Percentiles rank a stretch among this genome's conserved stretches.
Conservation (phyloP, 2,113 vertebrate genomes). For the Dasyornis broadbenti region DNA sequence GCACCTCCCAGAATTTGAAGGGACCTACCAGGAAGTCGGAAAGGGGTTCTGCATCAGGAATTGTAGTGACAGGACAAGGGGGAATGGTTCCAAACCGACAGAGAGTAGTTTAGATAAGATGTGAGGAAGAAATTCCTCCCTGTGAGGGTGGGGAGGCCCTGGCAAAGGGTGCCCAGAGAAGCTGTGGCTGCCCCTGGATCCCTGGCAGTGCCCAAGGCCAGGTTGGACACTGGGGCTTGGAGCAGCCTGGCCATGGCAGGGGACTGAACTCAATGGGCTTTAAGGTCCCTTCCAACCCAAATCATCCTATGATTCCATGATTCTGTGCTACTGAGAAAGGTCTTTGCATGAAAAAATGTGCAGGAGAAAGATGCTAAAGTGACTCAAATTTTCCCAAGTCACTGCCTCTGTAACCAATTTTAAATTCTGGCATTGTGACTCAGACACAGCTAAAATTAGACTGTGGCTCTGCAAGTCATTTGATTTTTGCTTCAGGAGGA, state of each 20-base stretch:
- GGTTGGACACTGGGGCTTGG: background rate
- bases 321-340: background rate
- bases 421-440: background rate
- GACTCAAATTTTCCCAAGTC: background rate
- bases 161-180: background rate
- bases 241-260: background rate
- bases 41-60: too few species aligned
- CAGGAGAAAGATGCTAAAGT: background rate
- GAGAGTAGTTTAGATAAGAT: background rate
- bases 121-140: background rate
- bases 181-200: background rate
- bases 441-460: background rate
- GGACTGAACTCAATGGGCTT: accelerated
- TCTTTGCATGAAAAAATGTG: background rate
- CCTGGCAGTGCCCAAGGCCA: background rate
- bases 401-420: background rate
- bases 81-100: background rate
- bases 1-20: background rate
- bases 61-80: background rate
- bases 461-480: background rate
- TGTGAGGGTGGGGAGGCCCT: accelerated
- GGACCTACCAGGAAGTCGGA: background rate
- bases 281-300: background rate
- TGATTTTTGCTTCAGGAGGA: background rate
- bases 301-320: background rate